Conservation (phyloP, 2,888 invertebrate genomes). For the Campopleginae sp. region DNA sequence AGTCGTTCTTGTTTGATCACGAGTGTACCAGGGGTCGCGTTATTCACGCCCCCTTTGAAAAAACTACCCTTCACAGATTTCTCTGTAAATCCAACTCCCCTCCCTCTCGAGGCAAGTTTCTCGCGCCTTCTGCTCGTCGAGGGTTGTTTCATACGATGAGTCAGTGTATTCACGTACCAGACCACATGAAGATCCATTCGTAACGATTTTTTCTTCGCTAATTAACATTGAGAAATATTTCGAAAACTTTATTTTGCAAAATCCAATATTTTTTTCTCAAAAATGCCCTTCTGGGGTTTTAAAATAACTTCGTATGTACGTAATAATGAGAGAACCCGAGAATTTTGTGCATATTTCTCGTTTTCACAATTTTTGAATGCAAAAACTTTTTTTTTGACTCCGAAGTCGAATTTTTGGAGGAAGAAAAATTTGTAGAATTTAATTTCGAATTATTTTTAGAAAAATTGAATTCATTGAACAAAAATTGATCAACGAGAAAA, state of each 20-base stretch:
- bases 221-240: background rate
- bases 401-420: no score
- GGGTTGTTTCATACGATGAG: slow-evolving; percentile 72
- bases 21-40: slow-evolving; percentile 24
- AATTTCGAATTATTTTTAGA: no score
- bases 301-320: no score
- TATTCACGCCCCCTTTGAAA: slow-evolving; percentile 15
- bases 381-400: no score
- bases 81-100: background rate
- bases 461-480: no score
- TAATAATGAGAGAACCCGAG: background rate
- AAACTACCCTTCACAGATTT: slow-evolving; percentile 17
- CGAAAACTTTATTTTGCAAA: background rate
- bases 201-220: background rate
- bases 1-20: slow-evolving; percentile 29
- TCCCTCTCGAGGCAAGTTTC: slow-evolving; percentile 12
- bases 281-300: no score
- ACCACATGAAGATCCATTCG: background rate
- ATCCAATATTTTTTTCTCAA: background rate
- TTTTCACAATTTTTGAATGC: no score
- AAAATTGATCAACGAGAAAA: no score
- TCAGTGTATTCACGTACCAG: slow-evolving; percentile 60
- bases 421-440: no score
- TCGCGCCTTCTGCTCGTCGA: slow-evolving; percentile 29
- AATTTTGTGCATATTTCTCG: no score